Evolutionary conservation across 2,888 invertebrate species (phyloP).

Genomic region (Cetonia aurata): DNA sequence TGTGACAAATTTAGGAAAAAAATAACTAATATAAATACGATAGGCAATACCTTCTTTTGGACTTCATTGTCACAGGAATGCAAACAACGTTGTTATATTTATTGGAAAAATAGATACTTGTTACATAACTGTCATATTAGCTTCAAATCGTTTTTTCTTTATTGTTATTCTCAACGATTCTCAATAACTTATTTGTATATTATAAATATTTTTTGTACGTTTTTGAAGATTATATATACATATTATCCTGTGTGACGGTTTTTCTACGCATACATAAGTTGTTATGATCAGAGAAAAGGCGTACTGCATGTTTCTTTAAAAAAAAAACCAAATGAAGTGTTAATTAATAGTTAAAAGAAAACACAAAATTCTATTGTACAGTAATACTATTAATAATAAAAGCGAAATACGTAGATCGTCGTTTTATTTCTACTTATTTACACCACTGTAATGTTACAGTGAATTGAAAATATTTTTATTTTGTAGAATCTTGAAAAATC

Average conservation of each 20-base stretch:
- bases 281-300: conserved; percentile 36
- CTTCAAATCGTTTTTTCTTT: conserved; percentile 42
- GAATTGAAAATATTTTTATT: not conserved
- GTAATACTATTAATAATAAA: conserved; percentile 49
- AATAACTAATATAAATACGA: conserved; percentile 1
- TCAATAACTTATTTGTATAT: conserved; percentile 46
- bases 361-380: conserved; percentile 56
- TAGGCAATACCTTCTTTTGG: conserved; percentile 18
- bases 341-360: conserved; percentile 52
- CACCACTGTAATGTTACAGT: not conserved
- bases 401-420: conserved; percentile 37
- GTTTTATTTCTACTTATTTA: conserved; percentile 18
- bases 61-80: conserved; percentile 31
- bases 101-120: conserved; percentile 47
- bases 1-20: conserved; percentile 24
- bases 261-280: conserved; percentile 44
- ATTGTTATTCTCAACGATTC: conserved; percentile 43
- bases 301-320: conserved; percentile 48
- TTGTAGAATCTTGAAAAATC: not conserved
- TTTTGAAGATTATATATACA: conserved; percentile 45
- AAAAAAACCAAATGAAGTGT: conserved; percentile 44
- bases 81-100: conserved; percentile 43
- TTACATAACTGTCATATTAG: conserved; percentile 47
- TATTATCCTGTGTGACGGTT: conserved; percentile 44
- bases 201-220: conserved; percentile 47